Conservation (phyloP, 2,113 vertebrate species). For the Gambusia affinis region DNA sequence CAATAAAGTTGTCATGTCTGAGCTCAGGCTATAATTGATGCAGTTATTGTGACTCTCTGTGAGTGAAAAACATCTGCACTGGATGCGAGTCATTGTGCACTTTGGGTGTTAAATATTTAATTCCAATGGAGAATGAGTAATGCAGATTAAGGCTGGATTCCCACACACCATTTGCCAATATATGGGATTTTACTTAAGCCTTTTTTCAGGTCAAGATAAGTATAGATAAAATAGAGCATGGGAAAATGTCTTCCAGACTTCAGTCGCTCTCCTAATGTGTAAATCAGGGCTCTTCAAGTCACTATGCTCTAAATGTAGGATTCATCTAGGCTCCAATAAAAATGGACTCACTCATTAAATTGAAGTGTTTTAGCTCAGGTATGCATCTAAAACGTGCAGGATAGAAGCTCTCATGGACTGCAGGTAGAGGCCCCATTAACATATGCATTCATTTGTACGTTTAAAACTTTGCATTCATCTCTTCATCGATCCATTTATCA, state of each 20-base stretch:
- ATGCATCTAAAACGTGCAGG: background rate
- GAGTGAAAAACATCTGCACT: background rate
- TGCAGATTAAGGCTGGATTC: background rate
- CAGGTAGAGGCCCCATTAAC: background rate
- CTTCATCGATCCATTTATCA: too few relatives aligned
- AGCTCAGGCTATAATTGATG: background rate
- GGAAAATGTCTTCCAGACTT: background rate
- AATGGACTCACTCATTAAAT: background rate
- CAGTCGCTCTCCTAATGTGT: background rate
- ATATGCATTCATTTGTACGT: background rate
- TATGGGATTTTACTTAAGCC: background rate
- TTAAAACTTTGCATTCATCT: too few relatives aligned
- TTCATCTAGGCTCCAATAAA: background rate
- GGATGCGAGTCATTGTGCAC: background rate
- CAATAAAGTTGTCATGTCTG: too few relatives aligned
- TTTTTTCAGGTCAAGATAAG: background rate
- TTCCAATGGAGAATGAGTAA: background rate
- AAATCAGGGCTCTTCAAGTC: background rate
- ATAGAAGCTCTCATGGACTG: background rate
- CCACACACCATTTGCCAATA: background rate
- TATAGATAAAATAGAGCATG: background rate
- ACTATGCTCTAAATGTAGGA: background rate
- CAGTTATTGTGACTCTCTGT: background rate
- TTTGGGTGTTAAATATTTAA: background rate
- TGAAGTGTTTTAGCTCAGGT: background rate